Evolutionary conservation across 2,113 vertebrate genomes (phyloP).

Genomic region (Anoplopoma fimbria): DNA sequence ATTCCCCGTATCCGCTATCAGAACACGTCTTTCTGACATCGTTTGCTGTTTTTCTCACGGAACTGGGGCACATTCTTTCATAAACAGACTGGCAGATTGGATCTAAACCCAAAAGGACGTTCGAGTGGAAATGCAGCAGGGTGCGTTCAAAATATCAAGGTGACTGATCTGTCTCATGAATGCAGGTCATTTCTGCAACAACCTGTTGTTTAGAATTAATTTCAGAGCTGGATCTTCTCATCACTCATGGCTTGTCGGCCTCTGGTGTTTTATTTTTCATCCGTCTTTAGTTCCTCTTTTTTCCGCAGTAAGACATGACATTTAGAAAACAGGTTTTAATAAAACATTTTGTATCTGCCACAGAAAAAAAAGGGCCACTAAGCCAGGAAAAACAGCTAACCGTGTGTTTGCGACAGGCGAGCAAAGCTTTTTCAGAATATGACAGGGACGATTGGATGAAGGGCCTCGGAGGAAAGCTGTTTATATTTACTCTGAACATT

Average conservation of each 20-base stretch:
- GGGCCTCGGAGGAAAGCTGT: conserved; percentile 41
- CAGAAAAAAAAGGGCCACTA: conserved; percentile 37
- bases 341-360: conserved; percentile 67
- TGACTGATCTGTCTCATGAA: conserved; percentile 35
- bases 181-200: conserved; percentile 47
- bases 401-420: conserved; percentile 71
- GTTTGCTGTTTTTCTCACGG: conserved; percentile 29
- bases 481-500: conserved; percentile 51
- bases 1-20: conserved; percentile 29
- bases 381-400: conserved; percentile 56
- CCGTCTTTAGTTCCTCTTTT: conserved; percentile 41
- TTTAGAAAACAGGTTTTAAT: conserved; percentile 70
- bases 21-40: conserved; percentile 50
- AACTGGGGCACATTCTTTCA: conserved; percentile 53
- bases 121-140: conserved; percentile 31
- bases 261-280: conserved; percentile 41
- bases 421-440: conserved; percentile 58
- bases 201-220: conserved; percentile 47
- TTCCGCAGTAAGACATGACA: conserved; percentile 39
- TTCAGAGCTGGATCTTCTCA: conserved; percentile 6
- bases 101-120: conserved; percentile 54
- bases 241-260: conserved; percentile 43
- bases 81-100: conserved; percentile 57
- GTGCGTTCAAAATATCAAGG: conserved; percentile 37
- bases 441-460: conserved; percentile 54